Evolutionary conservation across 1,140 invertebrate genomes (phyloP).

Genomic region (Leptoteleia sp.): DNA sequence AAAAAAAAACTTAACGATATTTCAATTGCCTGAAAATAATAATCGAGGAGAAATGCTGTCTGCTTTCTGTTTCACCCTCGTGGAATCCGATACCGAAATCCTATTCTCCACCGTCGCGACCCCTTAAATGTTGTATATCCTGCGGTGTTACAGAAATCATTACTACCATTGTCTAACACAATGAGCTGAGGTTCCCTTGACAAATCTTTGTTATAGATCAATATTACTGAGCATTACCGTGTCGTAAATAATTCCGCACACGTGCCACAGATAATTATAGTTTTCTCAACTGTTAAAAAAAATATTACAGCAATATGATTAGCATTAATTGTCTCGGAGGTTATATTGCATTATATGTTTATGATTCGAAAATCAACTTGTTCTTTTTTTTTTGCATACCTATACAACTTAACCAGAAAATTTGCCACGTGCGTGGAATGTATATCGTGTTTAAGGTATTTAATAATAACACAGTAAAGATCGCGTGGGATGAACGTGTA

Average conservation of each 20-base stretch:
- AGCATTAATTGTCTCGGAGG: too few species aligned
- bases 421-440: too few species aligned
- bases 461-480: too few species aligned
- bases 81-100: conserved; percentile 13
- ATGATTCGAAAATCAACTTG: too few species aligned
- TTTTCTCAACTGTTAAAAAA: conserved; percentile 15
- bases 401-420: too few species aligned
- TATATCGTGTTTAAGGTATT: too few species aligned
- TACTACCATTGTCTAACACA: conserved; percentile 28
- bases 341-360: too few species aligned
- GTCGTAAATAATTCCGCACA: conserved; percentile 44
- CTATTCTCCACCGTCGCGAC: not conserved
- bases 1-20: too few species aligned
- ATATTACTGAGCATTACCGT: conserved; percentile 14
- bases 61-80: not conserved
- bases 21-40: too few species aligned
- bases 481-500: too few species aligned
- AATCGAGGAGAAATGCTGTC: too few species aligned
- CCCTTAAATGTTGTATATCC: conserved; percentile 14
- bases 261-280: conserved; percentile 44
- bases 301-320: not conserved
- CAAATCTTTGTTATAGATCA: conserved; percentile 41
- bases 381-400: too few species aligned
- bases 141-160: conserved; percentile 27
- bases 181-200: conserved; percentile 37